Evolutionary conservation across 1,140 invertebrate species (phyloP).

Genomic region (Bombus waltoni): DNA sequence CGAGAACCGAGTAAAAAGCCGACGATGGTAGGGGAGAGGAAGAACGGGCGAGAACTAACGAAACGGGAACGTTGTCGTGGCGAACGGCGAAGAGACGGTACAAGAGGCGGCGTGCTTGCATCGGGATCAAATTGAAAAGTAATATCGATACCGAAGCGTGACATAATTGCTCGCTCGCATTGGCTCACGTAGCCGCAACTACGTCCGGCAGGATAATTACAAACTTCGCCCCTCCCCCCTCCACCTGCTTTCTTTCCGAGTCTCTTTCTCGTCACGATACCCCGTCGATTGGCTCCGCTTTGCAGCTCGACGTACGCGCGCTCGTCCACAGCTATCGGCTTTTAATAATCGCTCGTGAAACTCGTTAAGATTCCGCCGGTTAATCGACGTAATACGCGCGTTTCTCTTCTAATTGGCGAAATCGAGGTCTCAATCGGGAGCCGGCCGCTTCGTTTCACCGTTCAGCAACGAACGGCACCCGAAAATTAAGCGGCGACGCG

Average conservation of each 20-base stretch:
- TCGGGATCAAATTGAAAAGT: slow-evolving; percentile 67
- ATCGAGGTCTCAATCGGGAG: slow-evolving; percentile 64
- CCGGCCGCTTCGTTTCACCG: background rate
- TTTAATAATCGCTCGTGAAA: slow-evolving; percentile 70
- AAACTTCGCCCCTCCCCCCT: slow-evolving; percentile 35
- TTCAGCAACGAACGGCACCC: background rate
- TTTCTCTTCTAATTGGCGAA: slow-evolving; percentile 68
- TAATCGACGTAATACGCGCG: slow-evolving; percentile 56
- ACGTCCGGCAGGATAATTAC: slow-evolving; percentile 66
- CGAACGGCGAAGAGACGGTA: too few relatives aligned
- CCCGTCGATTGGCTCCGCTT: background rate
- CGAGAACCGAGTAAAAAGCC: slow-evolving; percentile 4
- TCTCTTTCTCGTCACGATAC: background rate
- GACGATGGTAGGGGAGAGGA: background rate
- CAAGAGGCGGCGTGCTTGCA: background rate
- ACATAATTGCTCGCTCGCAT: slow-evolving; percentile 64
- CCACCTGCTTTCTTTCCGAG: background rate
- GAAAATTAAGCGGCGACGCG: background rate
- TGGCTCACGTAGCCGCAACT: slow-evolving; percentile 24
- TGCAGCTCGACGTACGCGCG: slow-evolving; percentile 15
- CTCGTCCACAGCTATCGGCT: slow-evolving; percentile 54
- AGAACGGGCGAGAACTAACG: background rate
- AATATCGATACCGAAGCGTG: slow-evolving; percentile 62
- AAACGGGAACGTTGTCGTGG: background rate
- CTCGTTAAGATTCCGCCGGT: slow-evolving; percentile 67